These are phyloP conservation scores for Sinotaia quadrata DNA, from an alignment of 2,888 invertebrate genomes.

Conservation along the genomic window DNA sequence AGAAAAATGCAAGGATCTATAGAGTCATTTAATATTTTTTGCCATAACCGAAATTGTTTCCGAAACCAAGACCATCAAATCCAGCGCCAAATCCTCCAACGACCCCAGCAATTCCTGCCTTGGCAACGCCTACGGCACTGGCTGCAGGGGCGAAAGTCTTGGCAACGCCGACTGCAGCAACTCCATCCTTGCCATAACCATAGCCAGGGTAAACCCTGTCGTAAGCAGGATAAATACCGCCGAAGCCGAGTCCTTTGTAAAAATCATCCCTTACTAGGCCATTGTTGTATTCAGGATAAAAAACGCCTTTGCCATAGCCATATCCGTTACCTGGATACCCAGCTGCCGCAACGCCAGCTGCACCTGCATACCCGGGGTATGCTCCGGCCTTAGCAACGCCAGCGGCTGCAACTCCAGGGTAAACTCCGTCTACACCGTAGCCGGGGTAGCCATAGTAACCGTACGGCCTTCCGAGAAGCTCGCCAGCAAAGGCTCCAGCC, in stretches of 20 bases:
- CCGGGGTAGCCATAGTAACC: neutral
- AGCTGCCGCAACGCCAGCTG: neutral
- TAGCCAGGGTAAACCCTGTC: neutral
- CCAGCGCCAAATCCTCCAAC: neutral
- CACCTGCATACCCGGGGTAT: neutral
- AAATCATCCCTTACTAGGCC: neutral
- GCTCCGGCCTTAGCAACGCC: neutral
- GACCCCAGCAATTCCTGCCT: neutral
- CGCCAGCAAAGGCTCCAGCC: slow-evolving; percentile 6
- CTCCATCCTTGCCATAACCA: neutral
- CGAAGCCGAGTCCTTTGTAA: neutral
- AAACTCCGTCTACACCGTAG: neutral
- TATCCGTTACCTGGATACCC: neutral
- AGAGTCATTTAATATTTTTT: too few species aligned
- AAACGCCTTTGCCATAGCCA: neutral
- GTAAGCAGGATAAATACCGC: neutral
- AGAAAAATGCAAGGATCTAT: too few species aligned
- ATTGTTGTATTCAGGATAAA: neutral
- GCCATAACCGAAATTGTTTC: neutral
- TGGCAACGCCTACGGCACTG: neutral
- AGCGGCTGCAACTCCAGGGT: neutral
- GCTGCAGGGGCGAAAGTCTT: neutral
- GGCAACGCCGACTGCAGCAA: neutral
- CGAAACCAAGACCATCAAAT: neutral
- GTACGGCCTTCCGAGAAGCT: neutral